Base-by-base conservation (phyloP, 2,888 invertebrate genomes). In the Hermaeophaga mercurialis region DNA sequence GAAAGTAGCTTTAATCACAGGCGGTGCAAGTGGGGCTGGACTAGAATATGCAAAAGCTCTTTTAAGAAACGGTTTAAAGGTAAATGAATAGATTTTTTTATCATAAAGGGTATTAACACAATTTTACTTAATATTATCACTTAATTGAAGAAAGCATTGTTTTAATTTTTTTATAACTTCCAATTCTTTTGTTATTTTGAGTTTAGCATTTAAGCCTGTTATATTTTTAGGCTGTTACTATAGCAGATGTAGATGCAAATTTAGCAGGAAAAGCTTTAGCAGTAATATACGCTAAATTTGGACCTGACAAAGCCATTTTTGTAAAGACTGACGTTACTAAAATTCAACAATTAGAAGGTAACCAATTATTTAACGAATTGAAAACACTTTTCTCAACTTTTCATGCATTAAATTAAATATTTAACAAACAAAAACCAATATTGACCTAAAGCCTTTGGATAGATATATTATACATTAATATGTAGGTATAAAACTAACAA, bases 11-110 rank as follows among this genome's bases (percentile, higher is more conserved):
- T 34, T 74, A 1, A 64, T 84, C n/a, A 82, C 83, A 0, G 83
- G 83, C 1, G 83, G 80, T 14, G 82, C 82, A 0, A 73, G 73
- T 14, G 82, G 83, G 0, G 80, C 83, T 33, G 83, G 83, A 1
- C 74, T 73, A 22, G 73, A 72, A 56, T 80, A 78, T 47, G 79
- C 77, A 2, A 76, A 76, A 5, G 77, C 75, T 50, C 76, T 80
- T 17, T 70, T 84, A 7, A 70, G 74, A 45, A 78, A 79, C 49
- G 79, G 79, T 48, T 73, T 66, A 33, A 67, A 67, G 68, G 74
- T 73, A 64, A 66, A 59, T n/a, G n/a, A n/a, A n/a, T n/a, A n/a
- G n/a, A n/a, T n/a, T n/a, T n/a, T n/a, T n/a, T 28, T 22, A 39
- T 41, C 47, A 28, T 8, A 8, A n/a, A 8, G 3, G 5, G n/a